Evolutionary conservation across 2,888 invertebrate genomes (phyloP).

Genomic region (Meiosimyza decipiens): DNA sequence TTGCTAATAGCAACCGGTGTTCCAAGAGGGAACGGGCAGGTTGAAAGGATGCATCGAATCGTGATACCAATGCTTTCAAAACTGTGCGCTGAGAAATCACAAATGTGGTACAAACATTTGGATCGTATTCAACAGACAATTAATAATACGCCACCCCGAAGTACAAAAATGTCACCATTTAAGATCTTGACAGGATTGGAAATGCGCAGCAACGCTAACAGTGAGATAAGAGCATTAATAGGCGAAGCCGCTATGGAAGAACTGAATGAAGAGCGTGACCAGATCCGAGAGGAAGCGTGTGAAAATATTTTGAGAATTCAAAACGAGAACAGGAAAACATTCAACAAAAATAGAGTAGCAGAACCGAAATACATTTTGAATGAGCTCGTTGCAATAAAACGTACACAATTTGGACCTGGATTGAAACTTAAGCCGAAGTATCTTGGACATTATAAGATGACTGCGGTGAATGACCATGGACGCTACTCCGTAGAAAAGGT

Average conservation of each 20-base stretch:
- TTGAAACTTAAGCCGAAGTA: slow-evolving; percentile 35
- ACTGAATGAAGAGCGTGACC: slow-evolving; percentile 25
- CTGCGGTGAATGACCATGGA: slow-evolving; percentile 15
- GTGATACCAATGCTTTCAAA: slow-evolving; percentile 49
- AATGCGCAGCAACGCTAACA: slow-evolving; percentile 12
- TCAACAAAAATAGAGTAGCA: slow-evolving; percentile 22
- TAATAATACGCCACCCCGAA: slow-evolving; percentile 51
- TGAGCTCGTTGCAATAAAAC: slow-evolving; percentile 41
- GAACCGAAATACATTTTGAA: slow-evolving; percentile 22
- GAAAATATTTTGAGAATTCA: slow-evolving; percentile 34
- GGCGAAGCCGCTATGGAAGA: slow-evolving; percentile 22
- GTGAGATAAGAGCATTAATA: slow-evolving; percentile 29
- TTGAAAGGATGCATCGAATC: slow-evolving; percentile 57
- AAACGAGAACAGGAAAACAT: slow-evolving; percentile 29
- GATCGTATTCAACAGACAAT: slow-evolving; percentile 48
- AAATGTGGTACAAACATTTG: slow-evolving; percentile 53
- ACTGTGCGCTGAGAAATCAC: slow-evolving; percentile 51
- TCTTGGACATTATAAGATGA: slow-evolving; percentile 34
- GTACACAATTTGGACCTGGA: slow-evolving; percentile 35
- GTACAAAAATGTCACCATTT: slow-evolving; percentile 40
- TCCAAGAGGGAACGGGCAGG: slow-evolving; percentile 49
- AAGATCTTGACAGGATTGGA: slow-evolving; percentile 40
- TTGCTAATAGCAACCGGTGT: slow-evolving; percentile 50
- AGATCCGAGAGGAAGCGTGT: slow-evolving; percentile 29
- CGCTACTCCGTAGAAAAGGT: slow-evolving; percentile 34